These are phyloP conservation scores for Orthosia gracilis DNA, from an alignment of 2,888 invertebrate genomes.

Conservation along the genomic window DNA sequence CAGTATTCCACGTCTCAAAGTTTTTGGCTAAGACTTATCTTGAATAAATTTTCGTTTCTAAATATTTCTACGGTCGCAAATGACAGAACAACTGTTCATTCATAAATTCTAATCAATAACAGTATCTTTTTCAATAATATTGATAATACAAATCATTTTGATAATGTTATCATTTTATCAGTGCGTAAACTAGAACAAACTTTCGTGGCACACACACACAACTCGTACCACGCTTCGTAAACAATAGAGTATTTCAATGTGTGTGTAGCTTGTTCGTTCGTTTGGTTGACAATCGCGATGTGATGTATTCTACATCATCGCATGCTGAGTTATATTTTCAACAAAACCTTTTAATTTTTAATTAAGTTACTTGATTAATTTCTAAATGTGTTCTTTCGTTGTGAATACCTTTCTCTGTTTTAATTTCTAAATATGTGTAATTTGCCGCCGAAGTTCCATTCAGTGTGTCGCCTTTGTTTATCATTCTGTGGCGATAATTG, in stretches of 20 bases:
- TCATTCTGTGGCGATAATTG: slow-evolving; percentile 93
- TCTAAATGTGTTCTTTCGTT: slow-evolving; percentile 90
- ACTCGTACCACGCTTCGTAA: slow-evolving; percentile 82
- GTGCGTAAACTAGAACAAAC: slow-evolving; percentile 85
- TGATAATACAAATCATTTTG: slow-evolving; percentile 75
- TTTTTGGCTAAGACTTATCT: background rate
- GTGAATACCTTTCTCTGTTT: slow-evolving; percentile 89
- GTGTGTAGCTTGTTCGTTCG: slow-evolving; percentile 90
- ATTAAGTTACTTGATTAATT: slow-evolving; percentile 88
- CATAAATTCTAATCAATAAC: slow-evolving; percentile 28
- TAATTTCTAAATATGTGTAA: slow-evolving; percentile 95
- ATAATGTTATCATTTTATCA: slow-evolving; percentile 89
- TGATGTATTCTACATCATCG: slow-evolving; percentile 91
- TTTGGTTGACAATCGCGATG: slow-evolving; percentile 91
- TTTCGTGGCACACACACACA: slow-evolving; percentile 79
- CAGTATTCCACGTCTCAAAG: background rate
- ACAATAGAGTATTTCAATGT: slow-evolving; percentile 86
- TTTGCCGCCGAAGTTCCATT: slow-evolving; percentile 98
- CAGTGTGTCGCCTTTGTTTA: slow-evolving; percentile 98
- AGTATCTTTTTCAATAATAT: slow-evolving; percentile 37
- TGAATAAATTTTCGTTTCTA: background rate
- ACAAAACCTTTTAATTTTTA: slow-evolving; percentile 89
- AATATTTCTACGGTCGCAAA: slow-evolving; percentile 8
- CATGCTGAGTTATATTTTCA: slow-evolving; percentile 90
- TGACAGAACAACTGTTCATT: slow-evolving; percentile 24